These are phyloP conservation scores for Polietes domitor DNA, from an alignment of 2,888 invertebrate genomes.

Conservation along the genomic window DNA sequence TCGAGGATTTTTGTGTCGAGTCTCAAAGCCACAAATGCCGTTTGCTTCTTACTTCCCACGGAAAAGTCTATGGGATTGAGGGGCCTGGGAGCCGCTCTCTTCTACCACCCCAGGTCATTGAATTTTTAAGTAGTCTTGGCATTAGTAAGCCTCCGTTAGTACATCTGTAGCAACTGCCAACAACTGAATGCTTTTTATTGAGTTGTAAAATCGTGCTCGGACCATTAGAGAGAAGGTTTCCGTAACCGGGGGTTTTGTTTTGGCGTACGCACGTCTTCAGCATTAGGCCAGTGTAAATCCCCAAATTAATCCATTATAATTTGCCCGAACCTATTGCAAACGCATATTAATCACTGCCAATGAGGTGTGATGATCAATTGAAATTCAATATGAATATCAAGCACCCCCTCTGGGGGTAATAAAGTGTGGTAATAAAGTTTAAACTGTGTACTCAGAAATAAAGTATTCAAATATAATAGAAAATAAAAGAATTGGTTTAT, in stretches of 20 bases:
- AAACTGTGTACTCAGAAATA: no score
- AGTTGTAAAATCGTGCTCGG: constrained; percentile 7
- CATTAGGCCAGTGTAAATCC: neutral
- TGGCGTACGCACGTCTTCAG: neutral
- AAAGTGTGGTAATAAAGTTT: no score
- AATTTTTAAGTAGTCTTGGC: neutral
- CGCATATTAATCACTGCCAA: neutral
- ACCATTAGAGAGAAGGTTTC: neutral
- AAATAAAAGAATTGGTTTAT: no score
- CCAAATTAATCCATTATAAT: neutral
- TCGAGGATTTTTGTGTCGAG: neutral
- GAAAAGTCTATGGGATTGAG: neutral
- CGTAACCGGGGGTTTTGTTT: neutral
- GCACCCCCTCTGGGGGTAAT: no score
- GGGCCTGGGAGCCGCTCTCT: no score
- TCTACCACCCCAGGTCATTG: neutral
- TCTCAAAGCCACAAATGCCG: neutral
- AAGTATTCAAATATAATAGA: no score
- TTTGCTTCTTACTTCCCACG: neutral
- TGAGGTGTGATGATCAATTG: neutral
- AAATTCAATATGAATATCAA: no score
- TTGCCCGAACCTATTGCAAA: neutral
- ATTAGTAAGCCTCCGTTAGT: neutral
- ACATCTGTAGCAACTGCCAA: neutral
- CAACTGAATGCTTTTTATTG: neutral